Percentiles rank a stretch among this genome's conserved stretches.
Evolutionary conservation across 2,888 invertebrate genomes (phyloP).

Genomic region (Chouioia cunea): DNA sequence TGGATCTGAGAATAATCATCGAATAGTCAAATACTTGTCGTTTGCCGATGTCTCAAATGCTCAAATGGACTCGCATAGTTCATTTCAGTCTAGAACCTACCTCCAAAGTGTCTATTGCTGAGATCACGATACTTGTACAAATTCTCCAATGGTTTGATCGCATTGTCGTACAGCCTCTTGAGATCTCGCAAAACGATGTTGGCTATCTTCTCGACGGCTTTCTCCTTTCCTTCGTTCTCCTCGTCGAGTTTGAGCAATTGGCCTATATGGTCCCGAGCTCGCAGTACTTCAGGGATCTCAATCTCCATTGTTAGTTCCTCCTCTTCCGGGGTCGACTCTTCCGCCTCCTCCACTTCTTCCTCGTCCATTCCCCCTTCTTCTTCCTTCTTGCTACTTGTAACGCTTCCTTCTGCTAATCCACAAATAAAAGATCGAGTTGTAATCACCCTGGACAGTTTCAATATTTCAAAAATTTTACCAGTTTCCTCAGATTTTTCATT

Average conservation of each 20-base stretch:
- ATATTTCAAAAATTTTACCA: constrained; percentile 24
- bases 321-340: constrained; percentile 66
- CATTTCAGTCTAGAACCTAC: constrained; percentile 57
- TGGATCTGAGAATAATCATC: constrained; percentile 74
- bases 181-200: constrained; percentile 86
- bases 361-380: neutral
- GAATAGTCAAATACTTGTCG: neutral
- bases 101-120: constrained; percentile 90
- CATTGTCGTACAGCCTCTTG: constrained; percentile 86
- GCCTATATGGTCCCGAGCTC: constrained; percentile 84
- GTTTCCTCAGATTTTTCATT: constrained; percentile 50
- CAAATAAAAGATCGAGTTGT: too few relatives aligned
- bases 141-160: constrained; percentile 91
- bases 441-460: neutral
- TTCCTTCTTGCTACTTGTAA: constrained; percentile 19
- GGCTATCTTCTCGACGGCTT: constrained; percentile 79
- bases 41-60: neutral
- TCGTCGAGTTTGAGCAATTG: constrained; percentile 85
- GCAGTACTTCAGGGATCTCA: constrained; percentile 81
- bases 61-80: neutral
- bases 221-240: constrained; percentile 79
- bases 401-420: neutral
- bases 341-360: constrained; percentile 50
- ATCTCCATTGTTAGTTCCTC: constrained; percentile 76
- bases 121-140: constrained; percentile 92